Evolutionary conservation across 2,113 vertebrate species (phyloP).

Genomic region (Hippocampus guttulatus): DNA sequence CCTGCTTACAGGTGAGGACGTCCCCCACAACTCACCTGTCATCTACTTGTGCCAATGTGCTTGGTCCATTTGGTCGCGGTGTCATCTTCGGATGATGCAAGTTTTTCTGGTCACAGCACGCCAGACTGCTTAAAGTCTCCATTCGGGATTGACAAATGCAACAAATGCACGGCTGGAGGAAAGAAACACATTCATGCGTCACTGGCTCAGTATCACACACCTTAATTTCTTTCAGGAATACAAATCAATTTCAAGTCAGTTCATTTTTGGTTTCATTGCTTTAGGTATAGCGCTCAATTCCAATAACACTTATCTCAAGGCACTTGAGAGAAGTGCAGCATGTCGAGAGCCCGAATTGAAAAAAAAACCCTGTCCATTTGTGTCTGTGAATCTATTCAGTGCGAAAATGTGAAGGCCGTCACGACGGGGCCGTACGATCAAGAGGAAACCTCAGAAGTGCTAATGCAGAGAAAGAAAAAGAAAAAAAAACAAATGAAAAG

Average conservation of each 20-base stretch:
- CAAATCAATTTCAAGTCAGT: slow-evolving; percentile 1
- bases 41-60: too few relatives aligned
- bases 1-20: too few relatives aligned
- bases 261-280: background rate
- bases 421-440: background rate
- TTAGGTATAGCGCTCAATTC: background rate
- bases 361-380: background rate
- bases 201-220: background rate
- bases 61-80: background rate
- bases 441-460: background rate
- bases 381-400: background rate
- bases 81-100: background rate
- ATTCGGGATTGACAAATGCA: background rate
- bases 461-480: background rate
- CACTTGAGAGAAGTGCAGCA: background rate
- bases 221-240: background rate
- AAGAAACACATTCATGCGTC: background rate
- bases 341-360: background rate
- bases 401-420: background rate
- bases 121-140: background rate
- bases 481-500: background rate
- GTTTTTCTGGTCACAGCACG: background rate
- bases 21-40: too few relatives aligned
- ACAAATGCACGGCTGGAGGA: background rate
- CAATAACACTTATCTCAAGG: background rate